Evolutionary conservation across 2,113 vertebrate species (phyloP).

Genomic region (Tringa solitaria): DNA sequence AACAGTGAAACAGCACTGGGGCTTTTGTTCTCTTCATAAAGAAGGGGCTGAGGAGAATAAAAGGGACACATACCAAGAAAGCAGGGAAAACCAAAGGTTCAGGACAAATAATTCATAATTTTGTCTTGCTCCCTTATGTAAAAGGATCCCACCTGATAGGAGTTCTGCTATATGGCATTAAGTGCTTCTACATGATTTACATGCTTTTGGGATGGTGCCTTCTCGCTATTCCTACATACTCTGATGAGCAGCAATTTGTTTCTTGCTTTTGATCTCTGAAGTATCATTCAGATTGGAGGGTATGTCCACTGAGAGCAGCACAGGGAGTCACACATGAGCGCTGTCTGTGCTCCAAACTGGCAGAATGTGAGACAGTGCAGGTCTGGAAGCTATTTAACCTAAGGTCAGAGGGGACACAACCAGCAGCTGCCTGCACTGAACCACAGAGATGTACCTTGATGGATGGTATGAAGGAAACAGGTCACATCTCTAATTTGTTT

Average conservation of each 20-base stretch:
- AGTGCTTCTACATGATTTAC: not conserved
- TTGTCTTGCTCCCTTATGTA: not conserved
- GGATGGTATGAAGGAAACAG: not conserved
- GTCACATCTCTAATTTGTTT: not conserved
- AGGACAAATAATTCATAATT: not conserved
- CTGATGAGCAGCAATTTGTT: not conserved
- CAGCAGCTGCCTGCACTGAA: not conserved
- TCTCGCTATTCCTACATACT: not conserved
- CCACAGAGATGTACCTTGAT: not conserved
- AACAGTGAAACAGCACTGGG: not conserved
- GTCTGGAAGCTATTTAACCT: not conserved
- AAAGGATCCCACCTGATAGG: not conserved
- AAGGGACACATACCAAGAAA: not conserved
- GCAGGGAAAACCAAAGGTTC: not conserved
- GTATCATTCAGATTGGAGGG: not conserved
- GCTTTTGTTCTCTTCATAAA: not conserved
- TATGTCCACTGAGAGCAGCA: not conserved
- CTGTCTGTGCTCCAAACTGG: not conserved
- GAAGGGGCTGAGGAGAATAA: not conserved
- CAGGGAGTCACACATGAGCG: not conserved
- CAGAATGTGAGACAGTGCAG: not conserved
- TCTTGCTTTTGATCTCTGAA: not conserved
- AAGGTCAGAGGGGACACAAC: not conserved
- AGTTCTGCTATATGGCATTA: not conserved
- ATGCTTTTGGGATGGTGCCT: not conserved